Conservation (phyloP, 1,140 invertebrate species). For the Dinothrombium tinctorium region DNA sequence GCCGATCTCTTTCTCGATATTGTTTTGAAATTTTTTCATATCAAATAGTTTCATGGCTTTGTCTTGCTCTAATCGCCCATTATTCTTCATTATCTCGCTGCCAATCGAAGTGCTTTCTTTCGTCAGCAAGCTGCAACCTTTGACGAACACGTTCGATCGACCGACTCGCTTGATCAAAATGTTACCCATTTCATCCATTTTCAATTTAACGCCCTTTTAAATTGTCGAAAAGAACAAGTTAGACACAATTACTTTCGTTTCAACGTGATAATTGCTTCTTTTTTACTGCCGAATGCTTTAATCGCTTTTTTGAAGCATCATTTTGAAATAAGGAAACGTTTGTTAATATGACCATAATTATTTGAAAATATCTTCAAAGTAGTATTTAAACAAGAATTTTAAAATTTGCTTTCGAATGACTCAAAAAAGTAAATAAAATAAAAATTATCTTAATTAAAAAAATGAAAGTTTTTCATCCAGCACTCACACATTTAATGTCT, state of each 20-base stretch:
- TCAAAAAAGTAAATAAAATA: too few relatives aligned
- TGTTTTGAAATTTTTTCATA: constrained; percentile 73
- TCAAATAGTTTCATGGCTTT: constrained; percentile 89
- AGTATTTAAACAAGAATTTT: too few relatives aligned
- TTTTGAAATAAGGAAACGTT: too few relatives aligned
- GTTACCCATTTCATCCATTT: constrained; percentile 84
- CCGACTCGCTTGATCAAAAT: constrained; percentile 75
- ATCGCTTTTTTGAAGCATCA: not conserved
- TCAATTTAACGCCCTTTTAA: constrained; percentile 42
- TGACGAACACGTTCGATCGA: constrained; percentile 70
- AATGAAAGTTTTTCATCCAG: too few relatives aligned
- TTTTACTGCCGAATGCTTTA: not conserved
- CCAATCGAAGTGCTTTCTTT: constrained; percentile 42
- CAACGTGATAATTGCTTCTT: not conserved
- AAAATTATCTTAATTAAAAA: too few relatives aligned
- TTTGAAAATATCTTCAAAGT: too few relatives aligned
- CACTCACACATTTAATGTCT: too few relatives aligned
- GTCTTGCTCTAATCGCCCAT: constrained; percentile 61
- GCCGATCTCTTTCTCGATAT: constrained; percentile 49
- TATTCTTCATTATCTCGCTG: constrained; percentile 58
- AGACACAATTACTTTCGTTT: not conserved
- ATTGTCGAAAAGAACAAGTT: not conserved
- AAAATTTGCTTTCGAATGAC: too few relatives aligned
- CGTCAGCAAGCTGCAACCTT: constrained; percentile 20
- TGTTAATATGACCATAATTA: too few relatives aligned